phyloP scores from a whole-genome alignment of 1,140 invertebrate species.

The Solenopsis fugax region DNA sequence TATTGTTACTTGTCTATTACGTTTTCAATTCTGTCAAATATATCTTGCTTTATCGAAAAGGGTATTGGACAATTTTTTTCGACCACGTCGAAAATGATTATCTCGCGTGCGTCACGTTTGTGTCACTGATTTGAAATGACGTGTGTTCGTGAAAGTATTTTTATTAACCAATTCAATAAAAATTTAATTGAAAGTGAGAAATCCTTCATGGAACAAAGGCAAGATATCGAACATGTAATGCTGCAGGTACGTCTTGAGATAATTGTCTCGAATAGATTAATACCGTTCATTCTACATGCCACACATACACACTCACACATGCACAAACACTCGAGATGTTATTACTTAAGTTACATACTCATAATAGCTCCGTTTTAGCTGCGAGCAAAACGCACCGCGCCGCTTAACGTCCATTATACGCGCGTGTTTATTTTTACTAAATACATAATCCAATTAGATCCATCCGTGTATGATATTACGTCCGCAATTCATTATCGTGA shows the following conservation, averaged over 20 bases:
- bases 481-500: slow-evolving; percentile 50
- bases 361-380: slow-evolving; percentile 9
- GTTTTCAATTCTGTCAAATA: background rate
- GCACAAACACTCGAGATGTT: background rate
- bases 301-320: background rate
- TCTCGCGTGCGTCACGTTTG: background rate
- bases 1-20: background rate
- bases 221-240: background rate
- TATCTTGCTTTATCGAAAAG: background rate
- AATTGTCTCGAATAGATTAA: slow-evolving; percentile 15
- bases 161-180: background rate
- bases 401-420: slow-evolving; percentile 46
- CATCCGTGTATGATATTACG: slow-evolving; percentile 41
- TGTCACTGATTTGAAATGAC: background rate
- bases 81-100: background rate
- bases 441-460: slow-evolving; percentile 63
- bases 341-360: slow-evolving; percentile 44
- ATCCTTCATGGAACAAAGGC: background rate
- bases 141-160: background rate
- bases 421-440: slow-evolving; percentile 55
- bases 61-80: background rate
- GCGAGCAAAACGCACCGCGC: background rate
- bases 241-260: background rate
- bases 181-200: background rate
- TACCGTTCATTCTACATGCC: background rate